phyloP scores from a whole-genome alignment of 1,140 invertebrate genomes.

The Drosophila rufa region DNA sequence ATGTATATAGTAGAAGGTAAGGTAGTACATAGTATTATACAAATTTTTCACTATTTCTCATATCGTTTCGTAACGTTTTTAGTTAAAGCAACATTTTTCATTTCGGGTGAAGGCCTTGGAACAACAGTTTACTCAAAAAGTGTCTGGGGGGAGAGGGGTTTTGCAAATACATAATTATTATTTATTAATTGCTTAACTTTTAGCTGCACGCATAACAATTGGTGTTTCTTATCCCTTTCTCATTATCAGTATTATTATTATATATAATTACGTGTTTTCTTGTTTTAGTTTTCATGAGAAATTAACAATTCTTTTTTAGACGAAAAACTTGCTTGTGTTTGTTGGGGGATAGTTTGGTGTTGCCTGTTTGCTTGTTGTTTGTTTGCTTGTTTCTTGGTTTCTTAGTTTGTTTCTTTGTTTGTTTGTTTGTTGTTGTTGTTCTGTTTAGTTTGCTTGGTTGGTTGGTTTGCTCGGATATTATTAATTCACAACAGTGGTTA shows the following conservation, averaged over 20 bases:
- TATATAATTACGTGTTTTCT: constrained; percentile 10
- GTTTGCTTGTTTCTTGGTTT: constrained; percentile 52
- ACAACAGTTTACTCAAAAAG: constrained; percentile 45
- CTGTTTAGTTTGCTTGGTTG: constrained; percentile 46
- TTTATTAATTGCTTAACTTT: constrained; percentile 49
- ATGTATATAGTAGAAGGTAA: constrained; percentile 31
- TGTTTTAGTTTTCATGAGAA: constrained; percentile 27
- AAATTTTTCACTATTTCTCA: constrained; percentile 35
- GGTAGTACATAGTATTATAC: constrained; percentile 39
- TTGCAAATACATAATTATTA: constrained; percentile 53
- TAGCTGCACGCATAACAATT: constrained; percentile 54
- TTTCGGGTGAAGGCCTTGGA: constrained; percentile 43
- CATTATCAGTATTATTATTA: constrained; percentile 13
- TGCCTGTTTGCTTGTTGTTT: constrained; percentile 58
- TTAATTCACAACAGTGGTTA: constrained; percentile 89
- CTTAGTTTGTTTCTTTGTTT: constrained; percentile 44
- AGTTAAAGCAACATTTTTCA: constrained; percentile 51
- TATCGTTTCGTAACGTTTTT: constrained; percentile 17
- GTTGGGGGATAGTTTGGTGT: constrained; percentile 44
- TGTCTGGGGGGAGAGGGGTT: constrained; percentile 16
- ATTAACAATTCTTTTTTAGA: constrained; percentile 46
- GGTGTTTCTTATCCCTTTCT: constrained; percentile 63
- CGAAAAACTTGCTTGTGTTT: constrained; percentile 51
- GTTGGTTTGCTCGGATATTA: constrained; percentile 33
- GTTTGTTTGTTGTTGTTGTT: constrained; percentile 55